Conservation (phyloP, 2,113 vertebrate species). For the Sylvia atricapilla region DNA sequence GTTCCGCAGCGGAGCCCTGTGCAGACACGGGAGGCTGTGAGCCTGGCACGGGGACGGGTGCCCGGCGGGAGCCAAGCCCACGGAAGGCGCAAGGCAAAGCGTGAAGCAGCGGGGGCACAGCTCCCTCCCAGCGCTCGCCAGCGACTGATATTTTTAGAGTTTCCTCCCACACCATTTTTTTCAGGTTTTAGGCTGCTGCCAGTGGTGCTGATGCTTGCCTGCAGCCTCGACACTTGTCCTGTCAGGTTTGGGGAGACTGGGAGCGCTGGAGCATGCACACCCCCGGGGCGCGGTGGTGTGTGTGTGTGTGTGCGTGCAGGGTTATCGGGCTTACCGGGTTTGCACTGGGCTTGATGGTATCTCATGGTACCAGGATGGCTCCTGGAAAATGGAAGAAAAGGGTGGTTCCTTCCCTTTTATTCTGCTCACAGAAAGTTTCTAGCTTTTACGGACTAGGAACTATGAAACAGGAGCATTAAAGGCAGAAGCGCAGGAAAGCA, state of each 20-base stretch:
- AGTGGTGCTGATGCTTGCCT: background rate
- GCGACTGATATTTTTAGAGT: background rate
- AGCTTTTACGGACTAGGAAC: background rate
- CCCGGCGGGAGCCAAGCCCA: background rate
- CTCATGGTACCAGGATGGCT: background rate
- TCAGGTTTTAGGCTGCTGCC: background rate
- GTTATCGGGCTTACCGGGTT: accelerated
- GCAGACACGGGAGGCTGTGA: background rate
- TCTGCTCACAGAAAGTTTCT: background rate
- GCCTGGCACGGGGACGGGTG: background rate
- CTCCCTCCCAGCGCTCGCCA: background rate
- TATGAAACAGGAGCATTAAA: background rate
- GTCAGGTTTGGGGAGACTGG: background rate
- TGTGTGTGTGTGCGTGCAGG: accelerated
- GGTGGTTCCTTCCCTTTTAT: background rate
- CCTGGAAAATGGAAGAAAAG: background rate
- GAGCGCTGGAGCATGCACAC: background rate
- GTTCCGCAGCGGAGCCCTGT: background rate
- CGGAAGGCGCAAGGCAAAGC: background rate
- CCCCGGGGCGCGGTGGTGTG: background rate
- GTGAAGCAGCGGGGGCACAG: background rate
- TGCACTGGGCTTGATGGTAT: background rate
- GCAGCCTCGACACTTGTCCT: background rate
- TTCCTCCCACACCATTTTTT: slow-evolving; percentile 38
- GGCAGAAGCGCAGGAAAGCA: background rate